These are phyloP conservation scores for Ormyrus rosae DNA, from an alignment of 2,888 invertebrate genomes.

Conservation along the genomic window DNA sequence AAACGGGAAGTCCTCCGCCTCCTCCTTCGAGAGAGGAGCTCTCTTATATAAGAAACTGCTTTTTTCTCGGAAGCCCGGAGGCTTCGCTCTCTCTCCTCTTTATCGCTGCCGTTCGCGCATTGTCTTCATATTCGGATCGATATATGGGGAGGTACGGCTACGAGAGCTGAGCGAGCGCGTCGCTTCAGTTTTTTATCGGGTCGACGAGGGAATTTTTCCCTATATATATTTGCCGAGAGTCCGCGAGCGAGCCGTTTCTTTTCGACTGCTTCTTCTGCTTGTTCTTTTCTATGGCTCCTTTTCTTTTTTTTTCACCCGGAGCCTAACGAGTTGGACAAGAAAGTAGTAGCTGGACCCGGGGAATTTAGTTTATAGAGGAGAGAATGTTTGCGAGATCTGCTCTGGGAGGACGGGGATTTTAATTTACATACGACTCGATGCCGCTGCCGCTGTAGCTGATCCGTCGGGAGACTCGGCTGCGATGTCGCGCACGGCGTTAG, in stretches of 20 bases:
- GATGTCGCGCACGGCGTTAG: not conserved
- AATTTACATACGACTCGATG: no score
- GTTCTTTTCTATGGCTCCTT: constrained; percentile 1
- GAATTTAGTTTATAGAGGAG: no score
- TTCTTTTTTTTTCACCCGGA: not conserved
- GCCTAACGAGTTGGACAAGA: constrained; percentile 32
- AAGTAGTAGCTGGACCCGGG: constrained; percentile 25
- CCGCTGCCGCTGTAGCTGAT: no score
- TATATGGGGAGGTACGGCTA: not conserved
- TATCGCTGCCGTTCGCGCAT: constrained; percentile 8
- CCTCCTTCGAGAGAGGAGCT: not conserved
- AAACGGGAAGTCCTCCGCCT: constrained; percentile 10
- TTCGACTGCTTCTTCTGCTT: not conserved
- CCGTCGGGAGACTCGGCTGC: not conserved
- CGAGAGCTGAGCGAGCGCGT: no score
- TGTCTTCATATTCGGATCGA: constrained; percentile 22
- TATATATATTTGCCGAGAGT: no score
- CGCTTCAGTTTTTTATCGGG: no score
- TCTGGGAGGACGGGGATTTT: not conserved
- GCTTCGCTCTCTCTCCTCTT: not conserved
- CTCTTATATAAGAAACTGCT: not conserved
- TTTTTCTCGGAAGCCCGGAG: no score
- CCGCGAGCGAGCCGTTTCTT: not conserved
- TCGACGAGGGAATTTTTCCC: no score
- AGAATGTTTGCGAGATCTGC: not conserved